Evolutionary conservation across 2,797 vertebrate species (phyloP).

Genomic region (Geotria australis): DNA sequence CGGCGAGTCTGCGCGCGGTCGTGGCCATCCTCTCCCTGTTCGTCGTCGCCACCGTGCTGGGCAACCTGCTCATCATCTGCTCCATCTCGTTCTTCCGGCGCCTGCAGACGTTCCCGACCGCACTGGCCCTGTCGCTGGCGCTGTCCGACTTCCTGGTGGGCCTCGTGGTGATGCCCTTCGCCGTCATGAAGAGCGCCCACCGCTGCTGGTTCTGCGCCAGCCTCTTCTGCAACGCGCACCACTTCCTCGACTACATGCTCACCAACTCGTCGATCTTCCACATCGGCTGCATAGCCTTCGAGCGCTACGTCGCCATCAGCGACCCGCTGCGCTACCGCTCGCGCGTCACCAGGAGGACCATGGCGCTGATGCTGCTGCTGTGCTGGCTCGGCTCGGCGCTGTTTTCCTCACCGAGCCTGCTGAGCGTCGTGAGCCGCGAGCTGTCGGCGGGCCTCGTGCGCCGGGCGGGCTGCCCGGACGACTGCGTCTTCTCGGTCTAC

Average conservation of each 20-base stretch:
- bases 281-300: slow-evolving; percentile 18
- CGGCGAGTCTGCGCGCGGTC: too few relatives aligned
- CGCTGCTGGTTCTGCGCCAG: slow-evolving; percentile 24
- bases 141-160: slow-evolving; percentile 17
- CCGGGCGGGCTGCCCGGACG: too few relatives aligned
- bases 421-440: too few relatives aligned
- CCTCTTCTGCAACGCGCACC: slow-evolving; percentile 16
- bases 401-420: too few relatives aligned
- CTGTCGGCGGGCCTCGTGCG: too few relatives aligned
- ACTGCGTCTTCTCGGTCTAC: too few relatives aligned
- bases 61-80: slow-evolving; percentile 21
- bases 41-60: slow-evolving; percentile 12
- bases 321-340: slow-evolving; percentile 12
- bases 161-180: slow-evolving; percentile 18
- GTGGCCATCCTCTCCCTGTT: not conserved
- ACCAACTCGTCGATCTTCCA: slow-evolving; percentile 21
- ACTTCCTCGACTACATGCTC: slow-evolving; percentile 18
- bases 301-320: slow-evolving; percentile 20
- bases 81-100: slow-evolving; percentile 22
- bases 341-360: too few relatives aligned
- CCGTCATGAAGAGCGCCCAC: slow-evolving; percentile 12
- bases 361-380: too few relatives aligned
- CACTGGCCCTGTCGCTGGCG: slow-evolving; percentile 23
- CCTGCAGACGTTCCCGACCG: slow-evolving; percentile 23
- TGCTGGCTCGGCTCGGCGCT: too few relatives aligned